These are phyloP conservation scores for Hypomesus transpacificus DNA, from an alignment of 2,113 vertebrate genomes.

Conservation along the genomic window DNA sequence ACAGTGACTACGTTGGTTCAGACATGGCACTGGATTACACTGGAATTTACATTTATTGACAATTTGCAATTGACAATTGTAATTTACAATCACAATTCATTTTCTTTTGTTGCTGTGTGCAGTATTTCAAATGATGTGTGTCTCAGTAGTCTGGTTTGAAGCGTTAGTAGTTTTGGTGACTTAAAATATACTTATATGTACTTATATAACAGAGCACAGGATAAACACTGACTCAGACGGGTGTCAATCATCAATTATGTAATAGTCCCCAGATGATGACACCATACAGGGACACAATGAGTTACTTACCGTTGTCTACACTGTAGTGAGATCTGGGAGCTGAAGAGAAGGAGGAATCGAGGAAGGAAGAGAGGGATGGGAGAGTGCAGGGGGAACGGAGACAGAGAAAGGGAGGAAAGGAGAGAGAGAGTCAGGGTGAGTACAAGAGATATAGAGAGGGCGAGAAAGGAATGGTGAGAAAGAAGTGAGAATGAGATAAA, in stretches of 20 bases:
- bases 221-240: too few relatives aligned
- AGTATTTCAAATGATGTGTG: too few relatives aligned
- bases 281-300: constrained; percentile 31
- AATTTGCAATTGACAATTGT: too few relatives aligned
- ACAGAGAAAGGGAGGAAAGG: not conserved
- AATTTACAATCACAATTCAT: too few relatives aligned
- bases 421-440: not conserved
- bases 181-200: too few relatives aligned
- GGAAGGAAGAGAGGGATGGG: constrained; percentile 8
- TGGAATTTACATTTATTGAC: not conserved
- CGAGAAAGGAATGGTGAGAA: not conserved
- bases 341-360: constrained; percentile 45
- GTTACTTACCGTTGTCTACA: constrained; percentile 84
- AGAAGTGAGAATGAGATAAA: not conserved
- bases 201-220: too few relatives aligned
- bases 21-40: not conserved
- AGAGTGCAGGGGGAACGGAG: constrained; percentile 37
- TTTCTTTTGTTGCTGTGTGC: too few relatives aligned
- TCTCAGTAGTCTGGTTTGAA: too few relatives aligned
- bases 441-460: constrained; percentile 40
- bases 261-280: too few relatives aligned
- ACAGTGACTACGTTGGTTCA: not conserved
- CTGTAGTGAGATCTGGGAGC: constrained; percentile 80
- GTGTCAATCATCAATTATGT: too few relatives aligned
- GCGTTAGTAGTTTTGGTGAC: too few relatives aligned